Percentiles rank a stretch among this genome's conserved stretches.
phyloP scores from a whole-genome alignment of 53 echinoderm and acorn worm genomes.

The Paracentrotus lividus region DNA sequence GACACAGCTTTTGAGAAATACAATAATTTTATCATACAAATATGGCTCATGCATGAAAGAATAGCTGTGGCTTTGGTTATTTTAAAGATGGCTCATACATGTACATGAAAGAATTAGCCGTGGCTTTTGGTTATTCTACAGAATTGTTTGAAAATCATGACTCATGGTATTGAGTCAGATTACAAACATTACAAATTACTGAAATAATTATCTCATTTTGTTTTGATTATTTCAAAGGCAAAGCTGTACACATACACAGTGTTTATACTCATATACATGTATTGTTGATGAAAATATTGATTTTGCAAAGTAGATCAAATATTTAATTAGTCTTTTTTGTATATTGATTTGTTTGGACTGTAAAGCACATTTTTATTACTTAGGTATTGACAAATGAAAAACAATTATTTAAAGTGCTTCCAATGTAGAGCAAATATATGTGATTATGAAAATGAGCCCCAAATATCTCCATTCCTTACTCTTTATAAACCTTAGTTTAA shows the following conservation, averaged over 20 bases:
- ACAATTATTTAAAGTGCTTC: too few species aligned
- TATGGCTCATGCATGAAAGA: neutral
- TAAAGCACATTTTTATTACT: too few species aligned
- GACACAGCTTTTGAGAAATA: neutral
- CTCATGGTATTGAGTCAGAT: neutral
- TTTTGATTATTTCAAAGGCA: neutral
- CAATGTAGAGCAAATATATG: too few species aligned
- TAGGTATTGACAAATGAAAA: neutral
- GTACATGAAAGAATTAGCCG: too few species aligned
- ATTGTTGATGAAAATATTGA: neutral
- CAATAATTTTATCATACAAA: neutral
- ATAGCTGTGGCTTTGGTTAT: neutral
- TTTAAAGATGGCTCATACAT: too few species aligned
- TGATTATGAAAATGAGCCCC: too few species aligned
- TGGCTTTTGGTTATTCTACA: too few species aligned
- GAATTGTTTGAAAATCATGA: neutral
- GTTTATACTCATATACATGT: neutral
- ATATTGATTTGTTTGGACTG: too few species aligned
- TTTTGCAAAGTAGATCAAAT: neutral
- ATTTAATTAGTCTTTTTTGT: neutral
- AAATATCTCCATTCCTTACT: too few species aligned
- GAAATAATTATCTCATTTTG: neutral
- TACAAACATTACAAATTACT: neutral
- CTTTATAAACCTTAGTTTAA: too few species aligned
- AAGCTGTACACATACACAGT: too few species aligned